Evolutionary conservation across 2,888 invertebrate species (phyloP).

Genomic region (Mantis religiosa): DNA sequence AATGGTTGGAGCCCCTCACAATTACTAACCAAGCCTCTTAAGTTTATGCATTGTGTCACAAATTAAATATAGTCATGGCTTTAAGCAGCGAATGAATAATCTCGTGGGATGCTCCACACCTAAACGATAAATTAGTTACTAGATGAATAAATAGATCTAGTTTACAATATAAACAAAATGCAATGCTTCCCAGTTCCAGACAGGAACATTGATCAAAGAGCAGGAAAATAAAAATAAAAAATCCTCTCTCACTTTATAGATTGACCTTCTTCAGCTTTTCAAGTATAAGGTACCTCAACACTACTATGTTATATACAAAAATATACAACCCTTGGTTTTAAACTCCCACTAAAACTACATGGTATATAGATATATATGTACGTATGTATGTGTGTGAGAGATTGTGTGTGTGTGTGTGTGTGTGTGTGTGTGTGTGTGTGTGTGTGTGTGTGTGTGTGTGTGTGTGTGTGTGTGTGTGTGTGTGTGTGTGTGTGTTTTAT

Average conservation of each 20-base stretch:
- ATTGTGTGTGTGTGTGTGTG: neutral
- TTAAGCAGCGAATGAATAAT: neutral
- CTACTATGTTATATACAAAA: slow-evolving; percentile 29
- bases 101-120: neutral
- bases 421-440: neutral
- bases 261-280: slow-evolving; percentile 8
- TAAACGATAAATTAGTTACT: neutral
- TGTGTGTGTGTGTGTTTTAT: neutral
- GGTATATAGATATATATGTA: too few species aligned
- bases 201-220: neutral
- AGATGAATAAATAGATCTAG: neutral
- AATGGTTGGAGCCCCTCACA: neutral
- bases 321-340: slow-evolving; percentile 27
- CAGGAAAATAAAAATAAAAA: neutral
- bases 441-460: neutral
- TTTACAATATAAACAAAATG: neutral
- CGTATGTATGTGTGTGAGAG: too few species aligned
- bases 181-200: neutral
- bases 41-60: neutral
- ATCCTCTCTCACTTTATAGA: neutral
- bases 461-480: neutral
- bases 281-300: slow-evolving; percentile 20
- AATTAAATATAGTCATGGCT: neutral
- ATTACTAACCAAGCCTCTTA: neutral
- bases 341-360: slow-evolving; percentile 7